phyloP scores from a whole-genome alignment of 2,888 invertebrate genomes.

The Andrena dorsata region DNA sequence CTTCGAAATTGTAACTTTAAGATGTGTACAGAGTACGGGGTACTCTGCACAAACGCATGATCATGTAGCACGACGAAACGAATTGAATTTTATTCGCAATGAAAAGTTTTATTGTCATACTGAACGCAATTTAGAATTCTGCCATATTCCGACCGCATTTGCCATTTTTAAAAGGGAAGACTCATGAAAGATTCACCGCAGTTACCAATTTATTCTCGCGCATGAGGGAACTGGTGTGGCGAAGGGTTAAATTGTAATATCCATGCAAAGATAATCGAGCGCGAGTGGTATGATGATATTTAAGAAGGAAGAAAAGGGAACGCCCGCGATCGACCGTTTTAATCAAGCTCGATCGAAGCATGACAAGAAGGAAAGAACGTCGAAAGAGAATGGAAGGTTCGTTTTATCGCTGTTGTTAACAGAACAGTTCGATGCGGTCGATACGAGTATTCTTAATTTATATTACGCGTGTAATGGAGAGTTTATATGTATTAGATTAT shows the following conservation, averaged over 20 bases:
- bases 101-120: background rate
- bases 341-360: conserved; percentile 20
- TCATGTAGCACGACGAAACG: background rate
- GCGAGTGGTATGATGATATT: conserved; percentile 30
- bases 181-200: background rate
- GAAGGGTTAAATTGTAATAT: conserved; percentile 48
- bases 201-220: conserved; percentile 8
- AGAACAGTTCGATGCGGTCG: conserved; percentile 61
- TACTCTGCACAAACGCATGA: background rate
- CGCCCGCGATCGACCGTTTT: conserved; percentile 14
- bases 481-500: conserved; percentile 43
- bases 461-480: conserved; percentile 35
- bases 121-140: background rate
- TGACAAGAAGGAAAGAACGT: conserved; percentile 8
- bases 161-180: background rate
- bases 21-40: background rate
- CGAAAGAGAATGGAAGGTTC: conserved; percentile 32
- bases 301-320: background rate
- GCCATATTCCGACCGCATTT: conserved; percentile 9
- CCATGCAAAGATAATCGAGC: conserved; percentile 12
- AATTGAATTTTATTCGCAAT: background rate
- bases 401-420: conserved; percentile 54
- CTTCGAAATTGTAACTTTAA: background rate
- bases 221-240: conserved; percentile 20
- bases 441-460: conserved; percentile 62